These are phyloP conservation scores for Xerus rutilus DNA, from an alignment of 2,797 vertebrate species.

Conservation along the genomic window DNA sequence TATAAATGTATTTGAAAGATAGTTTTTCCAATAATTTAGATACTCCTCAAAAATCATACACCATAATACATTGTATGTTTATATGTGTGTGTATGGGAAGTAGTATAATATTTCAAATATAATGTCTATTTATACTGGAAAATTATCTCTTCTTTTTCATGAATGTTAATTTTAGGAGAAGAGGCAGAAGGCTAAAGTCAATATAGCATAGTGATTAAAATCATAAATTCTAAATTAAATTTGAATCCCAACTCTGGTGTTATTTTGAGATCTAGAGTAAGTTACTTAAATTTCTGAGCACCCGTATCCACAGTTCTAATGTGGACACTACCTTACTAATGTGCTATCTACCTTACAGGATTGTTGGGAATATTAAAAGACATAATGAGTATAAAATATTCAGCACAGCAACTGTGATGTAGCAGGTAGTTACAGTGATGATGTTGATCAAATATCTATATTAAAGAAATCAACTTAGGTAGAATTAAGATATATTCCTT, in stretches of 20 bases:
- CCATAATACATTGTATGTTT: not conserved
- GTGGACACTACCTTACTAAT: not conserved
- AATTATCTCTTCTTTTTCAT: not conserved
- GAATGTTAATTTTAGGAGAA: slow-evolving; percentile 23
- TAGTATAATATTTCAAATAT: slow-evolving; percentile 31
- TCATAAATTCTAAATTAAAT: not conserved
- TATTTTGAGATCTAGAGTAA: not conserved
- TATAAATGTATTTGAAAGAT: not conserved
- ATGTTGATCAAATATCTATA: not conserved
- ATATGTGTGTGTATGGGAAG: not conserved
- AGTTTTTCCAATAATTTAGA: slow-evolving; percentile 29
- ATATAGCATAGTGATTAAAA: not conserved
- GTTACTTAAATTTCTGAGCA: not conserved
- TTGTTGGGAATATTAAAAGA: not conserved
- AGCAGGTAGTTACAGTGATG: not conserved
- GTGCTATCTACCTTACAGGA: not conserved
- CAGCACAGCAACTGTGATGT: not conserved
- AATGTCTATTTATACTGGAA: not conserved
- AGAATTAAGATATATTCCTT: not conserved
- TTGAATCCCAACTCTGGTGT: not conserved
- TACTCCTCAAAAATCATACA: not conserved
- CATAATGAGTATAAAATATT: not conserved
- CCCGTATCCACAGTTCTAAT: not conserved
- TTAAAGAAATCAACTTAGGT: not conserved
- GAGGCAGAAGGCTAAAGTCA: not conserved